phyloP scores from a whole-genome alignment of 2,113 vertebrate genomes.

The Elaphurus davidianus region DNA sequence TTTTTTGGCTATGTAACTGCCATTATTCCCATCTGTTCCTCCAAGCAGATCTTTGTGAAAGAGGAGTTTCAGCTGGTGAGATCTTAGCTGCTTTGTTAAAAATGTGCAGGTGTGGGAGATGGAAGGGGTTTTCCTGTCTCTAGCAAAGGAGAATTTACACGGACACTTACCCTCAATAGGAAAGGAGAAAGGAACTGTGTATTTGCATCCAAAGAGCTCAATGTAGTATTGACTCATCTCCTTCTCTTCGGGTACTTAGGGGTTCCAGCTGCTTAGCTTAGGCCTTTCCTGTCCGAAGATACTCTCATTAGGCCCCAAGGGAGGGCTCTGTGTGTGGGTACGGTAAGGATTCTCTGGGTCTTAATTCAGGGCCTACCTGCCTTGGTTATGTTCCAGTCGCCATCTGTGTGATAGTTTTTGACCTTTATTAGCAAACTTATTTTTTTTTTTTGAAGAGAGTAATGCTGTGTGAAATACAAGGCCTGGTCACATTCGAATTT shows the following conservation, averaged over 20 bases:
- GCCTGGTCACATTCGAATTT: not conserved
- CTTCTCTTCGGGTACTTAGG: not conserved
- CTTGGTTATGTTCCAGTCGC: not conserved
- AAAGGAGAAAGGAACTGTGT: not conserved
- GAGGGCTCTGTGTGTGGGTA: not conserved
- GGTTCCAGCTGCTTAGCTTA: not conserved
- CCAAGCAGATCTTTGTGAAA: not conserved
- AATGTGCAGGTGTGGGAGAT: not conserved
- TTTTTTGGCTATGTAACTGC: constrained; percentile 19
- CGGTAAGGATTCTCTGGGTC: not conserved
- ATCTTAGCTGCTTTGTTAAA: constrained; percentile 21
- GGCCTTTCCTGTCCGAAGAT: not conserved
- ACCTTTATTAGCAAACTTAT: not conserved
- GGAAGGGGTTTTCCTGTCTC: not conserved
- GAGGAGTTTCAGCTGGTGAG: constrained; percentile 24
- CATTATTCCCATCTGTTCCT: constrained; percentile 42
- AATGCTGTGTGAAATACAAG: not conserved
- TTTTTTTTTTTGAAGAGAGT: not conserved
- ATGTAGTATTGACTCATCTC: not conserved
- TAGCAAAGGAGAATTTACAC: not conserved
- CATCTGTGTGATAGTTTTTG: not conserved
- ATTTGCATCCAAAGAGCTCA: not conserved
- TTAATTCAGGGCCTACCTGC: not conserved
- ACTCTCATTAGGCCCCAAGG: not conserved
- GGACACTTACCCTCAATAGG: not conserved